phyloP scores from a whole-genome alignment of 37 sponge, comb jelly and placozoan genomes.

The Lycopodina hypogea region DNA sequence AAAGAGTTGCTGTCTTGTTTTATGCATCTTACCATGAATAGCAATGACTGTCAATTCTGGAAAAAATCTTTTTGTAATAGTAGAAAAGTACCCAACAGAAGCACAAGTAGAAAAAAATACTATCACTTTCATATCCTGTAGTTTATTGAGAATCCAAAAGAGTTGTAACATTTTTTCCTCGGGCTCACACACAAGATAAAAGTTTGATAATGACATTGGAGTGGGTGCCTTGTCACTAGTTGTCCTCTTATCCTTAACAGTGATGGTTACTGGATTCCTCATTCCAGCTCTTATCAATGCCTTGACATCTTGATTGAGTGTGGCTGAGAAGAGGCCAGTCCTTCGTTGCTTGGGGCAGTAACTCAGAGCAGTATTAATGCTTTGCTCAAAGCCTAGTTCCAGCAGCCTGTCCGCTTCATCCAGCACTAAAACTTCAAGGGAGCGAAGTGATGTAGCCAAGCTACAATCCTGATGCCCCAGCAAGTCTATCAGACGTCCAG shows the following conservation, averaged over 20 bases:
- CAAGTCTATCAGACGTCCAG: slow-evolving; percentile 84
- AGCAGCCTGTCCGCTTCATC: slow-evolving; percentile 97
- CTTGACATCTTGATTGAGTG: slow-evolving; percentile 84
- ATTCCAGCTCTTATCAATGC: slow-evolving; percentile 88
- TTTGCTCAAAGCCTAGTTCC: slow-evolving; percentile 86
- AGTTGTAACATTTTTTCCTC: slow-evolving; percentile 52
- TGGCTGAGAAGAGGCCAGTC: slow-evolving; percentile 98
- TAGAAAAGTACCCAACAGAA: slow-evolving; percentile 84
- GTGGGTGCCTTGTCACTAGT: slow-evolving; percentile 24
- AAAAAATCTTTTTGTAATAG: slow-evolving; percentile 12
- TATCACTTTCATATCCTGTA: slow-evolving; percentile 74
- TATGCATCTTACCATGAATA: slow-evolving; percentile 92
- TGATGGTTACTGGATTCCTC: slow-evolving; percentile 86
- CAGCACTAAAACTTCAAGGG: slow-evolving; percentile 87
- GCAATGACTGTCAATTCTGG: slow-evolving; percentile 50
- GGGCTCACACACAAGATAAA: slow-evolving; percentile 67
- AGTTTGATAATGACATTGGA: slow-evolving; percentile 74
- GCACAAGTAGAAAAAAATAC: slow-evolving; percentile 97
- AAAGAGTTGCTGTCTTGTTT: slow-evolving; percentile 70
- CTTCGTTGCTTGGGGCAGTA: slow-evolving; percentile 91
- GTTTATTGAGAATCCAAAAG: slow-evolving; percentile 41
- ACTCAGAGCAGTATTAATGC: slow-evolving; percentile 76
- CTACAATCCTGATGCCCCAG: slow-evolving; percentile 38
- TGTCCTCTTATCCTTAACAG: slow-evolving; percentile 51
- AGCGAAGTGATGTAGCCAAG: slow-evolving; percentile 41